phyloP scores from a whole-genome alignment of 2,797 vertebrate species.

The Sphenodon punctatus region DNA sequence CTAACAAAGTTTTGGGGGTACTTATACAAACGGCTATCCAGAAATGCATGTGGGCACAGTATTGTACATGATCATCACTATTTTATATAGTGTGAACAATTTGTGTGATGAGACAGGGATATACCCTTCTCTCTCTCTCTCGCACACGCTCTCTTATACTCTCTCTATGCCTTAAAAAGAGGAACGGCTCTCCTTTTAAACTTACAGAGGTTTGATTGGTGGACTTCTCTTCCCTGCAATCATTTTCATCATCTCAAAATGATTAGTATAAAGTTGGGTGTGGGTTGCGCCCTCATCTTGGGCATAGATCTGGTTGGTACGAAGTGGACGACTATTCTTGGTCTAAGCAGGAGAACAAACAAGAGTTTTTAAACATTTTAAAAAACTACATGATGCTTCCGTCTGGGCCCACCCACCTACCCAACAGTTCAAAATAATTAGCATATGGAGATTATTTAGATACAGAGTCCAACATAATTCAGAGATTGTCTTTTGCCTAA shows the following conservation, averaged over 20 bases:
- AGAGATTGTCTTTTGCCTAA: slow-evolving; percentile 62
- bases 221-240: slow-evolving; percentile 93
- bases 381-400: slow-evolving; percentile 1
- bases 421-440: slow-evolving; percentile 17
- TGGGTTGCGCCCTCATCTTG: slow-evolving; percentile 92
- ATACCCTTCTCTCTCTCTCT: no score
- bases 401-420: background rate
- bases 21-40: no score
- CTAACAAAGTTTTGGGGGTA: no score
- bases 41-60: no score
- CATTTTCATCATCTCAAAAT: slow-evolving; percentile 93
- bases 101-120: no score
- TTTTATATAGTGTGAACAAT: no score
- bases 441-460: slow-evolving; percentile 50
- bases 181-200: background rate
- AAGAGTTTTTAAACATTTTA: slow-evolving; percentile 14
- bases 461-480: slow-evolving; percentile 50
- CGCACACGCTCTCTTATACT: no score
- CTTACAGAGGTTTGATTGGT: slow-evolving; percentile 93
- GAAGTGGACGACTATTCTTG: slow-evolving; percentile 91
- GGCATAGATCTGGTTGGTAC: slow-evolving; percentile 92
- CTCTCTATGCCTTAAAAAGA: no score
- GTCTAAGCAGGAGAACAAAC: slow-evolving; percentile 77
- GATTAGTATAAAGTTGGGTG: slow-evolving; percentile 90
- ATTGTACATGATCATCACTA: no score